A percentile compares a stretch with the other conserved stretches of the same genome.
These are phyloP conservation scores for Petrocephalus microphthalmus DNA, from an alignment of 2,113 vertebrate genomes.

Conservation along the genomic window DNA sequence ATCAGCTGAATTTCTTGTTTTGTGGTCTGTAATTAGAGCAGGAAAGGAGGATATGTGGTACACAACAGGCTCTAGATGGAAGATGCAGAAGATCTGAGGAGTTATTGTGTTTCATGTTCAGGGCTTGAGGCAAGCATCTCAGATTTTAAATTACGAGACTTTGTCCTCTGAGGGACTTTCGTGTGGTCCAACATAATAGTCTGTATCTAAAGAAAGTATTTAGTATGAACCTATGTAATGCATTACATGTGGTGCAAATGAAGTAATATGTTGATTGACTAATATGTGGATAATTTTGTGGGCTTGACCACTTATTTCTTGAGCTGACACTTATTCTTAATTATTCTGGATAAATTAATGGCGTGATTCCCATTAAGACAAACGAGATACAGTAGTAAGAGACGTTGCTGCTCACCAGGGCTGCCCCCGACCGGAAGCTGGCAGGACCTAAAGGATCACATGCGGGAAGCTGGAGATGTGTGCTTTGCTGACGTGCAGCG, in stretches of 20 bases:
- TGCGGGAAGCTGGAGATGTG: constrained; percentile 75
- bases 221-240: background rate
- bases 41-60: background rate
- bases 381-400: background rate
- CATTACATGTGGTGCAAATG: background rate
- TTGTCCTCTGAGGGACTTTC: background rate
- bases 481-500: constrained; percentile 77
- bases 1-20: background rate
- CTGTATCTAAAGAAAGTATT: background rate
- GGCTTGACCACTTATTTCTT: background rate
- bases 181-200: background rate
- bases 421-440: constrained; percentile 78
- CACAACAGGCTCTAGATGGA: background rate
- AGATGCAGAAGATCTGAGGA: background rate
- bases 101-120: background rate
- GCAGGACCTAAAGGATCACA: constrained; percentile 84
- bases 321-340: background rate
- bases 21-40: background rate
- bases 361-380: background rate
- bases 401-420: constrained; percentile 44
- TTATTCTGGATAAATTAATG: background rate
- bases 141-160: no score
- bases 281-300: background rate
- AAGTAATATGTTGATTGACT: background rate
- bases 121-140: no score